A percentile compares a stretch with the other conserved stretches of the same genome.
phyloP scores from a whole-genome alignment of 2,888 invertebrate genomes.

The Nephrotoma appendiculata region DNA sequence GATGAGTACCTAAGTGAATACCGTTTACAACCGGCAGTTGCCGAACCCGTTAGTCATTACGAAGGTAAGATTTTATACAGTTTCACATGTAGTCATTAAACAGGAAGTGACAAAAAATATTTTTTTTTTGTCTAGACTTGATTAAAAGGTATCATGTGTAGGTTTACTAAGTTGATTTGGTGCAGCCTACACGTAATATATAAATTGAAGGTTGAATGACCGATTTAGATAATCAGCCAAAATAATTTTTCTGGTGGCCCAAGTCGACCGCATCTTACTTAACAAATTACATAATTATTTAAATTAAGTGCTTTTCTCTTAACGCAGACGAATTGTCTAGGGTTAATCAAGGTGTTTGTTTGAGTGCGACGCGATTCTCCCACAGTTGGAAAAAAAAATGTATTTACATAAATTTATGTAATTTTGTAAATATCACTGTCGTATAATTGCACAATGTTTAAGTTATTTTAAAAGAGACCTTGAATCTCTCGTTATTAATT shows the following conservation, averaged over 20 bases:
- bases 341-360: neutral
- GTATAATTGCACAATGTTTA: neutral
- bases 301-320: neutral
- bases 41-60: constrained; percentile 28
- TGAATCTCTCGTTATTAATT: neutral
- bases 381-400: neutral
- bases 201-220: too few species aligned
- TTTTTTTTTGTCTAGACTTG: neutral
- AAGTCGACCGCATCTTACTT: neutral
- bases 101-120: neutral
- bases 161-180: neutral
- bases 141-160: neutral
- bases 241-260: too few species aligned
- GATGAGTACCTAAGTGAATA: constrained; percentile 30
- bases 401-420: neutral
- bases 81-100: too few species aligned
- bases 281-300: neutral
- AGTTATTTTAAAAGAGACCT: neutral
- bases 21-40: constrained; percentile 23
- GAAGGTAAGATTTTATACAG: constrained; percentile 20
- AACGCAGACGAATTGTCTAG: neutral
- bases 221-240: too few species aligned
- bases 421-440: neutral
- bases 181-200: too few species aligned
- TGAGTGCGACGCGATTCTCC: neutral